A percentile compares a stretch with the other conserved stretches of the same genome.
Evolutionary conservation across 2,113 vertebrate genomes (phyloP).

Genomic region (Axis porcinus): DNA sequence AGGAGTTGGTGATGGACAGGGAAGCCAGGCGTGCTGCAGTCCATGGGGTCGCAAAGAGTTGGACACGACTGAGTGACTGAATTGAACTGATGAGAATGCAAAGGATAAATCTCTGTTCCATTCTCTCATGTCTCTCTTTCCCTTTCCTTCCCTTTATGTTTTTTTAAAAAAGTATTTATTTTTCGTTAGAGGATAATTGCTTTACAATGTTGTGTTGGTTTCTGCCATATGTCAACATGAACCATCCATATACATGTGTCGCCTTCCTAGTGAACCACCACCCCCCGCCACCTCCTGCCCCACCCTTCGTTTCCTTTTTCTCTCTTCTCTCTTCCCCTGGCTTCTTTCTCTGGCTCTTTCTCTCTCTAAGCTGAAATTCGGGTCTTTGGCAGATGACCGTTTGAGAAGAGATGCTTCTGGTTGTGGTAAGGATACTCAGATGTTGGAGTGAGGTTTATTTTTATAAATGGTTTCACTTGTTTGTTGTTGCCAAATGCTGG

Average conservation of each 20-base stretch:
- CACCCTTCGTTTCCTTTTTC: not conserved
- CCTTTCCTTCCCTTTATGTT: not conserved
- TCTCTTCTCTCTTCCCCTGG: not conserved
- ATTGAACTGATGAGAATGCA: not conserved
- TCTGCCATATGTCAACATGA: not conserved
- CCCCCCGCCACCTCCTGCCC: not conserved
- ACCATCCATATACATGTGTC: not conserved
- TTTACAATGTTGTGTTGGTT: not conserved
- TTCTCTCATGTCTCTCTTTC: not conserved
- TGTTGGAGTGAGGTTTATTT: not conserved
- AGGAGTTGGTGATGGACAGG: not conserved
- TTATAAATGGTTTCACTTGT: not conserved
- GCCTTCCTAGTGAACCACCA: not conserved
- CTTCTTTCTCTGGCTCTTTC: not conserved
- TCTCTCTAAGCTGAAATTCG: not conserved
- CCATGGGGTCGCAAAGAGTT: not conserved
- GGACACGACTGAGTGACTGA: accelerated
- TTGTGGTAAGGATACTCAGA: not conserved
- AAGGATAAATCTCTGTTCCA: not conserved
- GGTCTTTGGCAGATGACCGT: not conserved
- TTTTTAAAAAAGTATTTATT: not conserved
- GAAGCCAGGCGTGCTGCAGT: not conserved
- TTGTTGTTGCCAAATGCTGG: not conserved
- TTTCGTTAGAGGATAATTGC: not conserved
- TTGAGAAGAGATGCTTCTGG: not conserved